Percentiles rank a stretch among this genome's conserved stretches.
These are phyloP conservation scores for Isaurus tuberculatus DNA, from an alignment of 92 coral and sea anemone species.

Conservation along the genomic window DNA sequence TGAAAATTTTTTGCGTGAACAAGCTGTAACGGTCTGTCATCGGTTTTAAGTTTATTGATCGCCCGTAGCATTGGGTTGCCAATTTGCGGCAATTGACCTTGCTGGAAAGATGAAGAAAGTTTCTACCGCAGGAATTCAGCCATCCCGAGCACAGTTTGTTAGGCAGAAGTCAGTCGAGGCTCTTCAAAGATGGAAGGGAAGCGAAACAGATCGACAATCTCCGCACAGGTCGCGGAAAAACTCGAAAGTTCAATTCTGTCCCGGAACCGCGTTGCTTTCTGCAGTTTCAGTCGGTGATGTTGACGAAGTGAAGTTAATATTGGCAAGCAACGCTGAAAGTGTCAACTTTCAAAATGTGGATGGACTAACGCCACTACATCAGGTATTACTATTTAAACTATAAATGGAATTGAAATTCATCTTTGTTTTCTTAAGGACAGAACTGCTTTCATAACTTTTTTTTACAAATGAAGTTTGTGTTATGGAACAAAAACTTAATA, in stretches of 20 bases:
- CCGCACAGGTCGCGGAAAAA: constrained; percentile 48
- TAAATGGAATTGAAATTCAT: too few species aligned
- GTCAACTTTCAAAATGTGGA: constrained; percentile 68
- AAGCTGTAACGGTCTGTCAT: constrained; percentile 15
- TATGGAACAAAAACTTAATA: too few species aligned
- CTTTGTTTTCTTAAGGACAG: too few species aligned
- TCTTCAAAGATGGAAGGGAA: constrained; percentile 63
- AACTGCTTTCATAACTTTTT: too few species aligned
- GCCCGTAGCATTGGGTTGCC: not conserved
- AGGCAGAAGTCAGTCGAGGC: constrained; percentile 59
- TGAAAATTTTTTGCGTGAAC: not conserved
- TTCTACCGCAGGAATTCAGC: constrained; percentile 49
- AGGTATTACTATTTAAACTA: too few species aligned
- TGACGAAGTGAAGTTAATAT: constrained; percentile 56
- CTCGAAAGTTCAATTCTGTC: constrained; percentile 56
- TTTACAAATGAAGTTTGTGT: too few species aligned
- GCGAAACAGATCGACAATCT: constrained; percentile 64
- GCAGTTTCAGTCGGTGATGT: constrained; percentile 65
- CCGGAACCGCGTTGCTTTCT: constrained; percentile 58
- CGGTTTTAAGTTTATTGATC: not conserved
- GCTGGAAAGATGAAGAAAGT: constrained; percentile 64
- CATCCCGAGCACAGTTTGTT: constrained; percentile 66
- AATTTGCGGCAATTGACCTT: constrained; percentile 1
- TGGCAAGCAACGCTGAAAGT: constrained; percentile 38
- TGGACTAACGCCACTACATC: constrained; percentile 62